Base-by-base conservation (phyloP, 2,888 invertebrate genomes). In the Proisotoma minuta region DNA sequence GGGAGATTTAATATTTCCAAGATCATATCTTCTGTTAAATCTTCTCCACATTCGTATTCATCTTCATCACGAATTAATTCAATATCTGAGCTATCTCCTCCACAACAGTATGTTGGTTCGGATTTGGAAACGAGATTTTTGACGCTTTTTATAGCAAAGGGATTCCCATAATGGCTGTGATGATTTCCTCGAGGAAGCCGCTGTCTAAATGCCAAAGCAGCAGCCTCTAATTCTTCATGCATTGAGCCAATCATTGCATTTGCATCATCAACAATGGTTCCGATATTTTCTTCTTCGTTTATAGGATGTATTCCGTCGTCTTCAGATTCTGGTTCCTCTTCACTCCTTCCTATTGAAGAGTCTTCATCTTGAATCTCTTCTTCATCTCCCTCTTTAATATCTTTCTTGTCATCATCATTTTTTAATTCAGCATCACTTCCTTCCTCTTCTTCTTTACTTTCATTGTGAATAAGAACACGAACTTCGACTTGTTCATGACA, bases 201-300 rank as follows among this genome's bases (percentile, higher is more conserved):
- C 54, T 52, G 62, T 8, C 43, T 20, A 29, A 60, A 49, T 23
- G 34, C 56, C 3, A 57, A 24, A 4, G 51, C 59, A 40, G 65
- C 65, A 23, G 60, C 66, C 57, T 66, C 66, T 5, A 69, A 48
- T 26, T 69, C 69, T 59, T 69, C 69, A 20, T 69, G 69, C 62
- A 69, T 66, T 15, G 69, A 69, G 10, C 66, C 69, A 49, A 69
- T 66, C 69, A 69, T 69, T 62, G 66, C 66, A 52, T 69, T 69
- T 0, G 69, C 66, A 48, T 66, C 69, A 26, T 69, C 66, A 18
- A 69, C 34, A 24, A 66, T 61, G 4, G 40, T 60, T 53, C 59
- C 64, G 24, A 69, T 66, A 22, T 28, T 64, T 52, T 69, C 57
- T 47, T 56, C 56, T 20, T n/a, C n/a, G n/a, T n/a, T n/a, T 34